Percentiles rank a stretch among this genome's conserved stretches.
These are phyloP conservation scores for Ceyx cyanopectus DNA, from an alignment of 2,113 vertebrate species.

Conservation along the genomic window DNA sequence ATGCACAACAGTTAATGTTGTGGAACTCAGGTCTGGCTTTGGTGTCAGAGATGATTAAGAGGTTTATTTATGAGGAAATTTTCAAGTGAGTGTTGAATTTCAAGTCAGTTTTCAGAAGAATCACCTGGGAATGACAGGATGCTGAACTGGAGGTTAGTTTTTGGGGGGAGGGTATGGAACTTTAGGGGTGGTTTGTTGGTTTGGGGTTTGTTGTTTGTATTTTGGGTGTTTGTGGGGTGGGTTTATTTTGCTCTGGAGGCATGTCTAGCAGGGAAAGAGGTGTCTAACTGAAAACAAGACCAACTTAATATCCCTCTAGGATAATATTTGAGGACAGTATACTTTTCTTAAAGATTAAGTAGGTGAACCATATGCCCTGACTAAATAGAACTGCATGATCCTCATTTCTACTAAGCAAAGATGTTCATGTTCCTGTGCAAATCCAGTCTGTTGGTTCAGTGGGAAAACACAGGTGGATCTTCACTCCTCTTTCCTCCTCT, in stretches of 20 bases:
- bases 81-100: not conserved
- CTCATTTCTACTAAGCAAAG: not conserved
- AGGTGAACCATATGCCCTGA: not conserved
- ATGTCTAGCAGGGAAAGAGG: not conserved
- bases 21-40: not conserved
- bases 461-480: not conserved
- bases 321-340: not conserved
- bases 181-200: too few relatives aligned
- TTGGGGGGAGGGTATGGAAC: not conserved
- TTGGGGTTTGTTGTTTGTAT: not conserved
- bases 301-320: not conserved
- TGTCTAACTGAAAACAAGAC: not conserved
- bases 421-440: not conserved
- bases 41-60: not conserved
- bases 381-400: not conserved
- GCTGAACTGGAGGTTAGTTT: not conserved
- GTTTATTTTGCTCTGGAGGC: accelerated
- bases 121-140: not conserved
- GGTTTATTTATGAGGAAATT: not conserved
- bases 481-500: not conserved
- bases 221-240: not conserved
- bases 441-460: not conserved
- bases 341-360: not conserved
- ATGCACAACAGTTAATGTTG: not conserved
- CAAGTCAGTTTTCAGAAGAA: not conserved